Base-by-base conservation (phyloP, 2,797 vertebrate genomes). In the Sciurus carolinensis region DNA sequence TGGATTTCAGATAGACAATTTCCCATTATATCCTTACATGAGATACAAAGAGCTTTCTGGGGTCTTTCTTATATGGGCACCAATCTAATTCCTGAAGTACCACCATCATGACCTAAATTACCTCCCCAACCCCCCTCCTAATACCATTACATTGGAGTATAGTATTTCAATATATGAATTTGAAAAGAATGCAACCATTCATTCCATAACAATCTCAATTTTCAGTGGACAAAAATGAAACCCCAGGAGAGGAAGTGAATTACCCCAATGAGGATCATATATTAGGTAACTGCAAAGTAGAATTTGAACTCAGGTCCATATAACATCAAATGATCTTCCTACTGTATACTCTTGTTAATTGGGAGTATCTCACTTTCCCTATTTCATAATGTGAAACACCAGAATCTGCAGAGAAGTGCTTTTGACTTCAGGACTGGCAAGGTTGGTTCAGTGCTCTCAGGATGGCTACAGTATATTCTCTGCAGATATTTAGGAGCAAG, bases 251-350 rank as follows among this genome's bases (percentile, higher is more conserved):
- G 39, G 12, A 66, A 93, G 54, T 82, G n/a, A 80, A 69, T 85
- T 85, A 9, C 24, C 20, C 11, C 14, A 47, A 2, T 82, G 7
- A 95, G 3, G 1, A 50, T 39, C 36, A 44, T n/a, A 22, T 26
- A 14, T 77, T 5, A 5, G 15, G 47, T 77, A 82, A 81, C 26
- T 73, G 28, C 36, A 83, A n/a, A 96, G 36, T 72, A 33, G 82
- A 14, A 79, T 83, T 91, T 94, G 47, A 91, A 91, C 30, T 87
- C n/a, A 81, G 71, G 14, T 77, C 64, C 52, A 64, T 42, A 76
- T 77, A 64, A 94, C 36, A 67, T n/a, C 42, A 94, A 87, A 44
- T 82, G 10, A 1, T 62, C 22, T 62, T 90, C n/a, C 44, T 62
- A 85, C 13, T n/a, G 90, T 22, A 14, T 24, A 86, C 3, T 50